Evolutionary conservation across 2,113 vertebrate genomes (phyloP).

Genomic region (Suricata suricatta): DNA sequence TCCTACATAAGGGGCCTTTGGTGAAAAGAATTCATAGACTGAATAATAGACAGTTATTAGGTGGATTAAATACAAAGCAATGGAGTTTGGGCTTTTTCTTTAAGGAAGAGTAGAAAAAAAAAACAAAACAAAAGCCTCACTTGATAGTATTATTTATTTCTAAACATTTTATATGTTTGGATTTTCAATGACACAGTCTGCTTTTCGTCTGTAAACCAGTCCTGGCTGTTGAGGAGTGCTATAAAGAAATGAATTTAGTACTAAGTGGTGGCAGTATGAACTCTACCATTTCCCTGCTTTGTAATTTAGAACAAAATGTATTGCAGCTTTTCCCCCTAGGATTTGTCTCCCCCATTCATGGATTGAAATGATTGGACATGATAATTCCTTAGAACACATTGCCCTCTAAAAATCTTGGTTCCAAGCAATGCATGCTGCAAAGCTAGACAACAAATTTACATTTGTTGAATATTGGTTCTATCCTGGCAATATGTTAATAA

Average conservation of each 20-base stretch:
- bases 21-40: not conserved
- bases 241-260: not conserved
- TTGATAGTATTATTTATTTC: not conserved
- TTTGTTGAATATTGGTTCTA: not conserved
- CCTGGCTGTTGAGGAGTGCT: not conserved
- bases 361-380: not conserved
- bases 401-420: not conserved
- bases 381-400: not conserved
- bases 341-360: not conserved
- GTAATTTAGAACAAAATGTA: not conserved
- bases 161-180: not conserved
- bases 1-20: not conserved
- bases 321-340: not conserved
- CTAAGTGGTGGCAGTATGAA: not conserved
- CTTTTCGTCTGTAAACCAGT: not conserved
- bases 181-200: not conserved
- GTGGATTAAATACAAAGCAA: not conserved
- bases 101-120: not conserved
- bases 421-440: not conserved
- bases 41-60: not conserved
- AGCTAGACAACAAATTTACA: not conserved
- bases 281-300: not conserved
- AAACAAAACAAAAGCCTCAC: not conserved
- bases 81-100: not conserved
- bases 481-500: constrained; percentile 12